Evolutionary conservation across 2,888 invertebrate species (phyloP), one percentile per base, ranked within the genome.

Genomic region (Pegoplata infirma): DNA sequence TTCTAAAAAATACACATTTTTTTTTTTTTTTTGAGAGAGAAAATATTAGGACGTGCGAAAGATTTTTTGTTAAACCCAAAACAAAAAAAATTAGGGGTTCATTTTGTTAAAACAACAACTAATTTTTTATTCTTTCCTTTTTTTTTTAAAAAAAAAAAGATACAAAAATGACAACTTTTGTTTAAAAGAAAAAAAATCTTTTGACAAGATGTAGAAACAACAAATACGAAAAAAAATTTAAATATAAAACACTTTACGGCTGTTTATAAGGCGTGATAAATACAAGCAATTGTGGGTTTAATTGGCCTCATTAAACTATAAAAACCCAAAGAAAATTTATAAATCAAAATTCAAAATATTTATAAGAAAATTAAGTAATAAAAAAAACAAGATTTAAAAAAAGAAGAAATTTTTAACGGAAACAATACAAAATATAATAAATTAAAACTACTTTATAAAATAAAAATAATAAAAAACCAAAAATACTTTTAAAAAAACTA

Each of bases 211-310:
- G 25, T 5, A 40, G 16, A 14, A 44, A 44, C 40, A 25, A 4
- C 21, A 56, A 63, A 28, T 55, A 40, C 55, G 25, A 63, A 51
- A 40, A 36, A 67, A 73, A 59, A 14, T 16, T 21, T 21, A 23
- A 36, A 36, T 10, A 6, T 19, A 44, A 28, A 17, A 51, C 25
- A 25, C 16, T 67, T 67, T 53, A 55, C 21, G 17, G 25, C 7
- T 44, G 49, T 59, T 59, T 59, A 16, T 40, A 66, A 59, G 76
- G 72, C 76, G 72, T 76, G 68, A 44, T 68, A 67, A 73, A 51
- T 66, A 55, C 55, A 59, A 80, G 73, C 68, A 76, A 72, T 72
- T 56, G 76, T 76, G 80, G 80, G 73, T 73, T 80, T 80, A 73
- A 80, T 72, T 73, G 76, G 64, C 72, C 76, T 64, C 61, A 79